phyloP scores from a whole-genome alignment of 2,113 vertebrate species.

The Helogale parvula region DNA sequence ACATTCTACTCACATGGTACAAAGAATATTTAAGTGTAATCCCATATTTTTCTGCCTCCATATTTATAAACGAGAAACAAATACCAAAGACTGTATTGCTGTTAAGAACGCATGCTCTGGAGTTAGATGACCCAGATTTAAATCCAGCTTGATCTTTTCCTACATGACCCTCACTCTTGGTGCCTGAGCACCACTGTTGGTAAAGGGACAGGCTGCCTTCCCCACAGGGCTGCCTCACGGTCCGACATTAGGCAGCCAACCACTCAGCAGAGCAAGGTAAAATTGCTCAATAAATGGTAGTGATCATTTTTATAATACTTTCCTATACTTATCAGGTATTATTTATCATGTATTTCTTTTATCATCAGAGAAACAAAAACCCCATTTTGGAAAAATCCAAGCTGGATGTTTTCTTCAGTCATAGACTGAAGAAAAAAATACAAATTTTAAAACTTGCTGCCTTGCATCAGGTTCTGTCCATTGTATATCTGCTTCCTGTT shows the following conservation, averaged over 20 bases:
- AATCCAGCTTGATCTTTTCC: neutral
- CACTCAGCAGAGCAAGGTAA: neutral
- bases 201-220: neutral
- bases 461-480: neutral
- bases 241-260: neutral
- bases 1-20: neutral
- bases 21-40: neutral
- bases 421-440: neutral
- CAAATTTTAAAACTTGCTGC: neutral
- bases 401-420: neutral
- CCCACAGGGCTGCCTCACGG: neutral
- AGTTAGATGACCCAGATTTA: neutral
- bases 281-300: neutral
- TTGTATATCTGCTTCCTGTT: conserved; percentile 48
- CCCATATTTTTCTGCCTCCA: neutral
- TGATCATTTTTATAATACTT: neutral
- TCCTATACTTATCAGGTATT: neutral
- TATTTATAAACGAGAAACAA: neutral
- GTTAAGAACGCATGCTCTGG: neutral
- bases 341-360: neutral
- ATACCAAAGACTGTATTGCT: neutral
- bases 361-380: conserved; percentile 22
- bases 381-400: conserved; percentile 32
- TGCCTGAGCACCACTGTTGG: neutral
- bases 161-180: neutral